phyloP scores from a whole-genome alignment of 2,113 vertebrate genomes.

The Calidris pugnax region DNA sequence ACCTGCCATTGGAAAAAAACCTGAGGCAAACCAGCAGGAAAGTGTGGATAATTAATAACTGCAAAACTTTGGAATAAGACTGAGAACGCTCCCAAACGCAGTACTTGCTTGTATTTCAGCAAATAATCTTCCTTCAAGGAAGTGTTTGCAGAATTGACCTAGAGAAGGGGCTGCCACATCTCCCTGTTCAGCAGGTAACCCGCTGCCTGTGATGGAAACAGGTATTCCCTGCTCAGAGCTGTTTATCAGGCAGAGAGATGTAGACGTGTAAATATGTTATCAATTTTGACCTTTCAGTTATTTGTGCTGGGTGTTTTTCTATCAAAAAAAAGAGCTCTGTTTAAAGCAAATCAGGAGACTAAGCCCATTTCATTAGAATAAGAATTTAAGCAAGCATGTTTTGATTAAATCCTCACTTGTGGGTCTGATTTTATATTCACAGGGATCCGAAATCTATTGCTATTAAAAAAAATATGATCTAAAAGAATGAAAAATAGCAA shows the following conservation, averaged over 20 bases:
- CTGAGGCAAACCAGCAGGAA: background rate
- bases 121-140: background rate
- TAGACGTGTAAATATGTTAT: background rate
- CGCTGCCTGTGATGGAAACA: background rate
- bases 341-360: background rate
- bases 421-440: conserved; percentile 25
- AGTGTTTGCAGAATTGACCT: background rate
- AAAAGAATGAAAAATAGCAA: conserved; percentile 34
- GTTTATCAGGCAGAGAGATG: background rate
- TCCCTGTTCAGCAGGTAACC: background rate
- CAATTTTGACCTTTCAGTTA: conserved; percentile 10
- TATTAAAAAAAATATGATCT: conserved; percentile 47
- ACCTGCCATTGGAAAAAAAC: background rate
- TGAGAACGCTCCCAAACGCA: background rate
- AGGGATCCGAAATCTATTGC: conserved; percentile 35
- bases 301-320: background rate
- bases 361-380: background rate
- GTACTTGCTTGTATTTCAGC: background rate
- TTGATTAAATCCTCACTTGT: conserved; percentile 50
- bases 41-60: background rate
- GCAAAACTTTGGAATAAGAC: background rate
- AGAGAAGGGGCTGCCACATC: background rate
- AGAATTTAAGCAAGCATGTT: conserved; percentile 44
- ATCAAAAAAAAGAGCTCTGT: background rate
- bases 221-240: background rate